Evolutionary conservation across 2,113 vertebrate genomes (phyloP).

Genomic region (Microtus oregoni): DNA sequence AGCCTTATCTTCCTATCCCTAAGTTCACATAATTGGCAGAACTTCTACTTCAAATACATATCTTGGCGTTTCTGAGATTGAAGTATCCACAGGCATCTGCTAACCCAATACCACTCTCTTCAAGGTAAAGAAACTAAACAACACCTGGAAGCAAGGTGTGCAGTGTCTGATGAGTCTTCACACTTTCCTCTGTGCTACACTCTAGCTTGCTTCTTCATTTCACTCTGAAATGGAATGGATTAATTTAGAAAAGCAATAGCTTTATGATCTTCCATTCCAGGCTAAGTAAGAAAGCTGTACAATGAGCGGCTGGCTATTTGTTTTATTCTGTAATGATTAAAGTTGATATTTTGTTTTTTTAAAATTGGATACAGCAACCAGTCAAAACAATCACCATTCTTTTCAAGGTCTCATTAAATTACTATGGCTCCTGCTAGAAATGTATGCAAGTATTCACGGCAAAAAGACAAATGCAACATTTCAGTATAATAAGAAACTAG

Average conservation of each 20-base stretch:
- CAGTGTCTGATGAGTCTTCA: neutral
- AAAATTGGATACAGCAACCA: neutral
- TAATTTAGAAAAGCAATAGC: neutral
- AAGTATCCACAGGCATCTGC: neutral
- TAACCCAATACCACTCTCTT: neutral
- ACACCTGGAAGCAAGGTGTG: neutral
- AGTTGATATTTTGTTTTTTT: slow-evolving; percentile 44
- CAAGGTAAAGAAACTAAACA: neutral
- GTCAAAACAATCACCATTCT: slow-evolving; percentile 48
- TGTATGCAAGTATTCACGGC: neutral
- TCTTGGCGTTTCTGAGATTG: slow-evolving; percentile 32
- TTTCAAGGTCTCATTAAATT: slow-evolving; percentile 15
- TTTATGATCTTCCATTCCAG: slow-evolving; percentile 5
- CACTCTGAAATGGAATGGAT: slow-evolving; percentile 1
- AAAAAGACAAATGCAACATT: slow-evolving; percentile 43
- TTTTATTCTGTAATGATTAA: slow-evolving; percentile 47
- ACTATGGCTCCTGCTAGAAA: neutral
- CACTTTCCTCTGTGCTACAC: neutral
- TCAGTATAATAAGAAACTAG: slow-evolving; percentile 61
- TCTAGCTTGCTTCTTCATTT: neutral
- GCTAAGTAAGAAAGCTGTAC: neutral
- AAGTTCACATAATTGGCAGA: slow-evolving; percentile 6
- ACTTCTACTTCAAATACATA: neutral
- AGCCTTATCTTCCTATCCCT: neutral
- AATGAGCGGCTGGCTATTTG: neutral